Conservation (phyloP, 2,888 invertebrate species). For the Eilema caniola region DNA sequence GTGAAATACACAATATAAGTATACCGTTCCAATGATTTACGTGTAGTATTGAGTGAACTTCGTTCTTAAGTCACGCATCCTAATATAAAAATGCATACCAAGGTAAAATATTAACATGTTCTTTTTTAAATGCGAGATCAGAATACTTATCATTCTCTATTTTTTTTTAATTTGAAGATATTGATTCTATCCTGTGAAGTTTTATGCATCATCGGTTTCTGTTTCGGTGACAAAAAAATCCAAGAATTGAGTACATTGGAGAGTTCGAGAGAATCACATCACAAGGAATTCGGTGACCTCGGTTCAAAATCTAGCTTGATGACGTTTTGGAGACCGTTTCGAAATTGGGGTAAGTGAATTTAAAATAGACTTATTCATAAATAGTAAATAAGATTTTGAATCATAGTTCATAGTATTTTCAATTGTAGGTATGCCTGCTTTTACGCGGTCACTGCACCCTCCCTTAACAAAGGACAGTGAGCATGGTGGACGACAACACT, state of each 20-base stretch:
- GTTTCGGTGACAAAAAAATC: conserved; percentile 57
- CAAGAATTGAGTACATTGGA: conserved; percentile 49
- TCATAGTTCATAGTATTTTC: conserved; percentile 10
- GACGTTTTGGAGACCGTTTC: conserved; percentile 67
- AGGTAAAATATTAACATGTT: conserved; percentile 49
- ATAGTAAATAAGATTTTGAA: neutral
- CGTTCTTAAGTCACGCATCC: conserved; percentile 40
- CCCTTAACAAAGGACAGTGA: conserved; percentile 62
- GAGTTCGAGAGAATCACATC: conserved; percentile 51
- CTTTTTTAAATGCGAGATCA: neutral
- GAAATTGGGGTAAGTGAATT: conserved; percentile 67
- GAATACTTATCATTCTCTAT: neutral
- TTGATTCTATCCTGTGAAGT: conserved; percentile 54
- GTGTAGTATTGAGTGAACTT: conserved; percentile 57
- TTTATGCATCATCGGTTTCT: conserved; percentile 58
- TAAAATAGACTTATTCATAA: neutral
- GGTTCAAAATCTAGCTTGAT: conserved; percentile 58
- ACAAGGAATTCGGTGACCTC: conserved; percentile 55
- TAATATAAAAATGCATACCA: conserved; percentile 53
- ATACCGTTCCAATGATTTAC: conserved; percentile 60
- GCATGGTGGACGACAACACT: conserved; percentile 54
- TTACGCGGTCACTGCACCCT: conserved; percentile 67
- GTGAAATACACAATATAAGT: conserved; percentile 63
- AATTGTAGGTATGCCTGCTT: conserved; percentile 51
- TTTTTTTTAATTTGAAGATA: conserved; percentile 50